Base-by-base conservation (phyloP, 1,140 invertebrate genomes). In the Lycorma delicatula region DNA sequence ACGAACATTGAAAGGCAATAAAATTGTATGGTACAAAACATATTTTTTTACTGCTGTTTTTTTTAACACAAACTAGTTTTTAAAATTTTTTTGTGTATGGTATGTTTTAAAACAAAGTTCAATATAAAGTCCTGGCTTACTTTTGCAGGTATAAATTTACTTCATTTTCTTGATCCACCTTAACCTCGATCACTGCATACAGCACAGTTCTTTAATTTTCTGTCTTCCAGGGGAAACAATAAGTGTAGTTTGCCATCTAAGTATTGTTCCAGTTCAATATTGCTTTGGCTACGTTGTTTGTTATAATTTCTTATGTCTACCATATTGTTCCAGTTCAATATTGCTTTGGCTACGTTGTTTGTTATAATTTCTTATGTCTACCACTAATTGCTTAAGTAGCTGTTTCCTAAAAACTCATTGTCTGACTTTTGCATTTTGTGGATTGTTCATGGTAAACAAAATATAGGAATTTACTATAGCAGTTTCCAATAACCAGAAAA, bases 401-500 rank as follows among this genome's bases (percentile, higher is more conserved):
- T 38, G 5, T 29, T 54, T 54, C 20, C 52, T 54, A 20, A 36
- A 54, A n/a, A 12, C 9, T 54, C 52, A 5, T 54, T 54, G 52
- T 6, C 31, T 9, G 11, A 54, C 12, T 26, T 36, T 12, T 16
- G 9, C 4, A 4, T 54, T 4, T 3, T 20, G 2, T 12, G 16
- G n/a, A 23, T 38, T 22, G 3, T 7, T 54, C 3, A 29, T 41
- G 31, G 6, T 29, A 4, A 38, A 38, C 18, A 54, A 38, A 34
- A 34, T 34, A 41, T 6, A 54, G 3, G 52, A 25, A 20, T 54
- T 38, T 12, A 54, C 52, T 16, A 54, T 38, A 18, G 29, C 9
- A 25, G 9, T 20, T 41, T 54, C 52, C 2, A 54, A n/a, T 41
- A 54, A 23, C 52, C 52, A 54, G 22, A 54, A 54, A 38, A 54